Evolutionary conservation across 2,888 invertebrate genomes (phyloP).

Genomic region (Cepaea hortensis): DNA sequence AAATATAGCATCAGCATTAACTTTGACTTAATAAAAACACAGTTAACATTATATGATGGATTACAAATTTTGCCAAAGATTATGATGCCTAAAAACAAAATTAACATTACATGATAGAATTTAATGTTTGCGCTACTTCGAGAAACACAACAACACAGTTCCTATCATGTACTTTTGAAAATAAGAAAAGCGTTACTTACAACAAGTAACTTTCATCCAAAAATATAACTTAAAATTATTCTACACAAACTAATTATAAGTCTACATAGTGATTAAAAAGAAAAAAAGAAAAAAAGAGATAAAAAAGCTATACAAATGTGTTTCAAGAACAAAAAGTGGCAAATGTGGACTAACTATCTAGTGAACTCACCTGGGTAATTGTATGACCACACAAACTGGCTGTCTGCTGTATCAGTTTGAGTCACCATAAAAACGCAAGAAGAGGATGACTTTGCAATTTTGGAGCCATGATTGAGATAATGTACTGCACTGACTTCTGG

Average conservation of each 20-base stretch:
- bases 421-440: conserved; percentile 81
- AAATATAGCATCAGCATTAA: too few relatives aligned
- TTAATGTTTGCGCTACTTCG: too few relatives aligned
- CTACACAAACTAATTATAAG: neutral
- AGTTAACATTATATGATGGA: too few relatives aligned
- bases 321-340: neutral
- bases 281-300: neutral
- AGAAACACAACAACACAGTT: too few relatives aligned
- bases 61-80: too few relatives aligned
- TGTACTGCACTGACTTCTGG: conserved; percentile 38
- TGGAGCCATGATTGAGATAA: conserved; percentile 49
- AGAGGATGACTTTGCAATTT: conserved; percentile 65
- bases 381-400: conserved; percentile 82
- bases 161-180: neutral
- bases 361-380: conserved; percentile 84
- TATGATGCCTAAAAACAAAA: too few relatives aligned
- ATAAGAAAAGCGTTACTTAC: neutral
- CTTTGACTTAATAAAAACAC: too few relatives aligned
- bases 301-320: neutral
- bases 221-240: neutral
- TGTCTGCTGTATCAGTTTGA: neutral
- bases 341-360: neutral
- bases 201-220: neutral
- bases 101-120: too few relatives aligned
- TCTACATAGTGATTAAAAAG: neutral